Conservation (phyloP, 35 echinoderm and acorn worm genomes). For the Ophiothrix spiculata region DNA sequence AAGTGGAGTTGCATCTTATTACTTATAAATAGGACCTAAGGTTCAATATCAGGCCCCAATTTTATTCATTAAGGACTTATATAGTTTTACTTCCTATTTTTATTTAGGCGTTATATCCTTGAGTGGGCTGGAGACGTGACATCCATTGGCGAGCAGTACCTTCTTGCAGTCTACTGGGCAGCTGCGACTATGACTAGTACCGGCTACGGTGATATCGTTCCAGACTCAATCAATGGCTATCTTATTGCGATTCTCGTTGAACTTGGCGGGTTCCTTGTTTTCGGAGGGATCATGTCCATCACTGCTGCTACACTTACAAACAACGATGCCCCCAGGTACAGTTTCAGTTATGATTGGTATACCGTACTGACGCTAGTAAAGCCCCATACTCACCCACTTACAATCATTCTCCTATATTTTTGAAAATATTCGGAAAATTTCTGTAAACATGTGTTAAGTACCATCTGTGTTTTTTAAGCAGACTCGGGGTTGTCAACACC, state of each 20-base stretch:
- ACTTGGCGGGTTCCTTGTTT: slow-evolving; percentile 86
- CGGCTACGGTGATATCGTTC: slow-evolving; percentile 94
- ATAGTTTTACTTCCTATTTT: too few species aligned
- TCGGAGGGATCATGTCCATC: slow-evolving; percentile 80
- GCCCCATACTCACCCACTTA: neutral
- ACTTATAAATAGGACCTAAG: too few species aligned
- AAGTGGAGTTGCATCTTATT: too few species aligned
- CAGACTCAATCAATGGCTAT: slow-evolving; percentile 68
- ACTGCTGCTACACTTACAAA: slow-evolving; percentile 94
- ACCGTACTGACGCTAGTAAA: too few species aligned
- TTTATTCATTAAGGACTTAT: too few species aligned
- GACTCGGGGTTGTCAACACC: neutral
- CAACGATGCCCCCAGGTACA: slow-evolving; percentile 81
- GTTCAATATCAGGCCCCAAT: too few species aligned
- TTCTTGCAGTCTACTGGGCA: slow-evolving; percentile 88
- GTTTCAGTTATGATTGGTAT: neutral
- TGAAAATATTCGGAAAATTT: neutral
- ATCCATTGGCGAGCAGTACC: slow-evolving; percentile 38
- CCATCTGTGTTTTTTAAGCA: too few species aligned
- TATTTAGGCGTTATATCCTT: too few species aligned
- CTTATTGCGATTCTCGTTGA: slow-evolving; percentile 70
- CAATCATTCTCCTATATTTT: neutral
- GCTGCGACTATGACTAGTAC: slow-evolving; percentile 98
- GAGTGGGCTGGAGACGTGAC: too few species aligned
- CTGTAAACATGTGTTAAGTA: neutral